Percentiles rank a stretch among this genome's conserved stretches.
Conservation (phyloP, 2,888 invertebrate genomes). For the Papilio protenor region DNA sequence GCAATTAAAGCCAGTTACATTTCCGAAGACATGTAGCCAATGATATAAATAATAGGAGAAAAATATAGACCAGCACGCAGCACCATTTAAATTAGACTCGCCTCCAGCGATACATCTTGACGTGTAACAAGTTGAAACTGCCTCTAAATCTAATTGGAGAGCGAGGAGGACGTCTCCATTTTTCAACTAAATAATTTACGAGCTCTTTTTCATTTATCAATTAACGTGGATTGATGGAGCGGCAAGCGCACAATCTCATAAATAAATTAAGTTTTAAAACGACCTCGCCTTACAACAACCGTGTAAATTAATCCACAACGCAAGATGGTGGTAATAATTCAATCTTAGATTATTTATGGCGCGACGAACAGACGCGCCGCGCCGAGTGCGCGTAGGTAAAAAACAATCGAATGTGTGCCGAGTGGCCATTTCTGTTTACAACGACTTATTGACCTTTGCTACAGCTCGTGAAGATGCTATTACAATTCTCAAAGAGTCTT, state of each 20-base stretch:
- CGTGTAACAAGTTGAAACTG: slow-evolving; percentile 24
- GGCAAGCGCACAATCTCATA: slow-evolving; percentile 48
- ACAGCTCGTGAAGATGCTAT: slow-evolving; percentile 13
- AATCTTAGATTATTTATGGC: slow-evolving; percentile 47
- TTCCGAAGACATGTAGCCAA: slow-evolving; percentile 1
- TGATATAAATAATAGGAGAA: slow-evolving; percentile 1
- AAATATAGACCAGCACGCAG: slow-evolving; percentile 5
- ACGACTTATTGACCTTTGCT: slow-evolving; percentile 27
- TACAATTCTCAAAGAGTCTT: slow-evolving; percentile 10
- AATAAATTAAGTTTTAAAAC: slow-evolving; percentile 58
- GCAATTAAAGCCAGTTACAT: slow-evolving; percentile 11
- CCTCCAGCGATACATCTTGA: slow-evolving; percentile 15
- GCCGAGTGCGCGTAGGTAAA: slow-evolving; percentile 20
- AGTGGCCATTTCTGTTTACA: slow-evolving; percentile 15
- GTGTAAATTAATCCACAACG: slow-evolving; percentile 58
- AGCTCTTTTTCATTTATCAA: slow-evolving; percentile 41
- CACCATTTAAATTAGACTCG: slow-evolving; percentile 13
- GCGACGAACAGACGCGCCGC: slow-evolving; percentile 9
- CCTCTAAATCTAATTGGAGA: slow-evolving; percentile 40
- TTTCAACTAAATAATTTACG: slow-evolving; percentile 41
- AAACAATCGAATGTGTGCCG: slow-evolving; percentile 18
- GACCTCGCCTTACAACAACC: slow-evolving; percentile 52
- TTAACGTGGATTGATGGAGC: slow-evolving; percentile 42
- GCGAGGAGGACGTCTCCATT: slow-evolving; percentile 37
- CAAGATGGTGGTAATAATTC: slow-evolving; percentile 61